Conservation (phyloP, 2,797 vertebrate genomes). For the Enteromius thamalakanensis region DNA sequence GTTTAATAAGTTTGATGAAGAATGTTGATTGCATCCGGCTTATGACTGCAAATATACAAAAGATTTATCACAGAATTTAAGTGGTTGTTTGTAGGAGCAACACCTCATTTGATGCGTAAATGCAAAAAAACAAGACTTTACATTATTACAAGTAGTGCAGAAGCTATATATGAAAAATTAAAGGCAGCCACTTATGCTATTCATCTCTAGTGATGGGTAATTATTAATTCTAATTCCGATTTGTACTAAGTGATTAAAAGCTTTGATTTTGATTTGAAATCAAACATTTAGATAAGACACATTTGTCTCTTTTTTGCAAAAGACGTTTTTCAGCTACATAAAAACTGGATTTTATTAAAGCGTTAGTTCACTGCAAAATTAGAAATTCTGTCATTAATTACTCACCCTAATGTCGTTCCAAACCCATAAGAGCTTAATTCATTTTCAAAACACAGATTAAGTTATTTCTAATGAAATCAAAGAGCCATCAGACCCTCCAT, state of each 20-base stretch:
- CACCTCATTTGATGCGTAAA: neutral
- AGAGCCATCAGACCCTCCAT: too few species aligned
- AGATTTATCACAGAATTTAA: neutral
- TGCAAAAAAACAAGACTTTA: neutral
- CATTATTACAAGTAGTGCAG: neutral
- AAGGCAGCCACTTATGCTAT: neutral
- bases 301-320: too few species aligned
- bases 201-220: neutral
- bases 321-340: neutral
- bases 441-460: too few species aligned
- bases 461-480: too few species aligned
- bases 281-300: too few species aligned
- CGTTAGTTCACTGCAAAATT: too few species aligned
- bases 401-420: too few species aligned
- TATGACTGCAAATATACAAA: slow-evolving; percentile 35
- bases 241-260: too few species aligned
- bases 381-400: too few species aligned
- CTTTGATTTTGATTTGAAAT: too few species aligned
- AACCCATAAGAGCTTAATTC: too few species aligned
- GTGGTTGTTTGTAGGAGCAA: slow-evolving; percentile 25
- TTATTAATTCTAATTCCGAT: neutral
- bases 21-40: slow-evolving; percentile 21
- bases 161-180: neutral
- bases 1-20: slow-evolving; percentile 22
- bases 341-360: neutral